Evolutionary conservation across 2,888 invertebrate species (phyloP).

Genomic region (Endomychus coccineus): DNA sequence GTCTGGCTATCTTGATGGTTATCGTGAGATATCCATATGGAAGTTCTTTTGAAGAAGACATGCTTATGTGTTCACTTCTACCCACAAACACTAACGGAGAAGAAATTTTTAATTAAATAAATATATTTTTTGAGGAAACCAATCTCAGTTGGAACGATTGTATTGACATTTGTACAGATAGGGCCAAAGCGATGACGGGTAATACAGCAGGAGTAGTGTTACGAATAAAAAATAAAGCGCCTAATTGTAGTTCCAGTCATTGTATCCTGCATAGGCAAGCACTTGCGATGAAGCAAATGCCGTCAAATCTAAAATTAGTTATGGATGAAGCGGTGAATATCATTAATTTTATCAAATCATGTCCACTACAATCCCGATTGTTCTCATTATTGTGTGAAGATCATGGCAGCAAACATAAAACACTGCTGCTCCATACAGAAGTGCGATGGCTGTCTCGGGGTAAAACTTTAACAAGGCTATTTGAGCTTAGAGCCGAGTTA

Average conservation of each 20-base stretch:
- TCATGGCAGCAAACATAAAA: constrained; percentile 16
- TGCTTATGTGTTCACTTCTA: constrained; percentile 16
- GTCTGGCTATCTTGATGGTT: constrained; percentile 30
- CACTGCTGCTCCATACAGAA: constrained; percentile 16
- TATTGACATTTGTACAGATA: constrained; percentile 17
- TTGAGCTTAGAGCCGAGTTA: too few species aligned
- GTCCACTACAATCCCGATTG: constrained; percentile 18
- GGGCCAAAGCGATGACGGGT: constrained; percentile 23
- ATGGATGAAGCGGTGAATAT: constrained; percentile 14
- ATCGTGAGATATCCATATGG: constrained; percentile 30
- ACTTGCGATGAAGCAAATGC: constrained; percentile 12
- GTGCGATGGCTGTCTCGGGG: constrained; percentile 16
- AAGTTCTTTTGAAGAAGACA: constrained; percentile 24
- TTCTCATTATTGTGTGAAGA: constrained; percentile 20
- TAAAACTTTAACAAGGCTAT: too few species aligned
- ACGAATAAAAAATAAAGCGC: constrained; percentile 27
- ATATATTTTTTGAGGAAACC: constrained; percentile 14
- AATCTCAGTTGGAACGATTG: constrained; percentile 12
- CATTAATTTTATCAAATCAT: constrained; percentile 17
- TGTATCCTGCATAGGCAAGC: constrained; percentile 4
- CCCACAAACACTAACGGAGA: constrained; percentile 15
- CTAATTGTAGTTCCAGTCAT: constrained; percentile 21
- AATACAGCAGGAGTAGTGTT: constrained; percentile 15
- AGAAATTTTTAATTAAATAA: constrained; percentile 17
- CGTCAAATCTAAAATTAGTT: constrained; percentile 13